Evolutionary conservation across 1,140 invertebrate genomes (phyloP).

Genomic region (Heliconius melpomene): DNA sequence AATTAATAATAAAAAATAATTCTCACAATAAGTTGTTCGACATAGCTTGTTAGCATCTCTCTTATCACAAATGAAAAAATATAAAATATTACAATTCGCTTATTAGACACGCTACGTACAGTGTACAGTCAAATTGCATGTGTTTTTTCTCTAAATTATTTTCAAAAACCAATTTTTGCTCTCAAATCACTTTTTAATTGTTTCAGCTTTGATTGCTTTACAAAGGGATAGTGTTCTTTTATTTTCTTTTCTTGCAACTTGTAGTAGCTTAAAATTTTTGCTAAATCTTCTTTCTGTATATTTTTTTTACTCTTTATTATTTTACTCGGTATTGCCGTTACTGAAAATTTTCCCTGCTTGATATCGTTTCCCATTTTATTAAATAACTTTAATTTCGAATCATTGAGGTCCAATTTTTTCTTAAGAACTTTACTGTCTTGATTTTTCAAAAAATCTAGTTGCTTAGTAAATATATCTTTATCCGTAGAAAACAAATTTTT

Average conservation of each 20-base stretch:
- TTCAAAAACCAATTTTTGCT: constrained; percentile 29
- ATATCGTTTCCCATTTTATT: constrained; percentile 48
- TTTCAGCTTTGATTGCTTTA: constrained; percentile 45
- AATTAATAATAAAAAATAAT: constrained; percentile 19
- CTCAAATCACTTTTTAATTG: constrained; percentile 45
- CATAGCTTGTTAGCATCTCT: constrained; percentile 51
- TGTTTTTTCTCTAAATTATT: background rate
- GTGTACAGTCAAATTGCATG: background rate
- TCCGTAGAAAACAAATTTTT: background rate
- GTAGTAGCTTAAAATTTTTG: constrained; percentile 46
- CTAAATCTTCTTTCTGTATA: constrained; percentile 44
- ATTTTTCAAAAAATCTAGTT: constrained; percentile 25
- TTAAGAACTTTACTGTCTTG: constrained; percentile 30
- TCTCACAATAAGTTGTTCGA: constrained; percentile 51
- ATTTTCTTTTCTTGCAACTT: constrained; percentile 36
- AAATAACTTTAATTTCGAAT: constrained; percentile 44
- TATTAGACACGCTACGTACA: constrained; percentile 26
- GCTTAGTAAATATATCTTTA: constrained; percentile 17
- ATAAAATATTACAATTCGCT: constrained; percentile 42
- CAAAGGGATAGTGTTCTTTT: constrained; percentile 26
- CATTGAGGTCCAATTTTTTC: constrained; percentile 42
- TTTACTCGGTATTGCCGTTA: constrained; percentile 40
- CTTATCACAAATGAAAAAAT: constrained; percentile 50
- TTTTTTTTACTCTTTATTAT: constrained; percentile 38
- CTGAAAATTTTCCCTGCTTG: constrained; percentile 46